Conservation (phyloP, 1,140 invertebrate genomes). For the Drosophila bocqueti region DNA sequence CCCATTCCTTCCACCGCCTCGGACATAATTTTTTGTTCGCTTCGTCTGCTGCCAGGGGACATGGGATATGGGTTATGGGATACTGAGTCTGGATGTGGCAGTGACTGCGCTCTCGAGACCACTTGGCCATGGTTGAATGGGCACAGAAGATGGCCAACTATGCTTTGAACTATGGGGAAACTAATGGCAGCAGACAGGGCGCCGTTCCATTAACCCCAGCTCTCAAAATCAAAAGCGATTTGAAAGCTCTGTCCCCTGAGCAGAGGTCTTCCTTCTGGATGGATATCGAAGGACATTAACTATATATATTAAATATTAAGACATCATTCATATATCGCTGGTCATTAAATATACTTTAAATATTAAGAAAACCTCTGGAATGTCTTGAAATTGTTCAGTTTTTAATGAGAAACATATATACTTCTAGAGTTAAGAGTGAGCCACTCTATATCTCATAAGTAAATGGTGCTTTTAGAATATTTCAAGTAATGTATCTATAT, state of each 20-base stretch:
- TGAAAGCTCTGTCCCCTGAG: background rate
- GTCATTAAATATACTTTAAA: background rate
- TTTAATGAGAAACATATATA: background rate
- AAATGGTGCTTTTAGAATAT: background rate
- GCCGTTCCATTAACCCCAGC: slow-evolving; percentile 14
- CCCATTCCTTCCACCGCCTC: slow-evolving; percentile 13
- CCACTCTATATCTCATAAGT: too few relatives aligned
- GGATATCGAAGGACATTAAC: background rate
- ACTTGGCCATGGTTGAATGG: slow-evolving; percentile 70
- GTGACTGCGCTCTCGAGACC: slow-evolving; percentile 48
- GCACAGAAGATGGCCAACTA: slow-evolving; percentile 79
- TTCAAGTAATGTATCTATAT: too few relatives aligned
- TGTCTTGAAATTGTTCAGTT: background rate
- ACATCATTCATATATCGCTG: too few relatives aligned
- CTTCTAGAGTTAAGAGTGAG: background rate
- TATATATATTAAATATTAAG: background rate
- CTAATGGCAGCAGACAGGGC: slow-evolving; percentile 62
- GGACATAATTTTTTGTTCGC: slow-evolving; percentile 68
- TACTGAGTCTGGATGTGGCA: slow-evolving; percentile 10
- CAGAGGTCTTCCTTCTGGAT: background rate
- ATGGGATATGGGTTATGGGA: slow-evolving; percentile 1
- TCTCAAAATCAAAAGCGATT: background rate
- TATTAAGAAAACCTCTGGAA: background rate
- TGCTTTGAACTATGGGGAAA: slow-evolving; percentile 79
- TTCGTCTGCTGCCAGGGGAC: slow-evolving; percentile 62